Conservation (phyloP, 2,797 vertebrate genomes). For the Bradypodion pumilum region DNA sequence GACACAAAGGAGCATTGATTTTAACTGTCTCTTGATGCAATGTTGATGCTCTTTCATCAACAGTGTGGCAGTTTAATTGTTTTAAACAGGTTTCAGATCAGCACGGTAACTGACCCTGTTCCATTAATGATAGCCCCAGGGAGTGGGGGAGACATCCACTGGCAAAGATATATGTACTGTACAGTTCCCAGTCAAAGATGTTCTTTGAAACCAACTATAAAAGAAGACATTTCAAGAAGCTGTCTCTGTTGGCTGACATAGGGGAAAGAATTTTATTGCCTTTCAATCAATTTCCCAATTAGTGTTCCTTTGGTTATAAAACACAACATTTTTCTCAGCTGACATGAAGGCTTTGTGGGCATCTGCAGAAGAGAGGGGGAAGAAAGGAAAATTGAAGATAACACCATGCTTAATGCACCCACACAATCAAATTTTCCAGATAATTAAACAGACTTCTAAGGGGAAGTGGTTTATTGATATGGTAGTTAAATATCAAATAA, state of each 20-base stretch:
- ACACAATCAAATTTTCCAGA: background rate
- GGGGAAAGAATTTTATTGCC: conserved; percentile 50
- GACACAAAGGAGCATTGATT: conserved; percentile 25
- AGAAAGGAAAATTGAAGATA: conserved; percentile 3
- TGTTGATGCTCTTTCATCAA: background rate
- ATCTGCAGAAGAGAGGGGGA: conserved; percentile 53
- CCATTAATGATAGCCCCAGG: conserved; percentile 58
- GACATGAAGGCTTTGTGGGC: background rate
- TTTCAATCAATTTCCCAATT: conserved; percentile 19
- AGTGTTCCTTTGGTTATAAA: conserved; percentile 20
- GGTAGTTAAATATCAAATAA: background rate
- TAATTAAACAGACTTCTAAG: background rate
- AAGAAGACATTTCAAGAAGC: conserved; percentile 26
- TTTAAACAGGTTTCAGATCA: conserved; percentile 60
- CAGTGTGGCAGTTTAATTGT: conserved; percentile 30
- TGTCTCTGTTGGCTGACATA: conserved; percentile 48
- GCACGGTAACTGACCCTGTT: conserved; percentile 54
- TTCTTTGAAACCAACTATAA: conserved; percentile 15
- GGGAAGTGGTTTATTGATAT: background rate
- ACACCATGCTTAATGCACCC: background rate
- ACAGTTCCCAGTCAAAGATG: conserved; percentile 39
- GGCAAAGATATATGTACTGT: conserved; percentile 28
- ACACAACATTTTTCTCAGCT: background rate
- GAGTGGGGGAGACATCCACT: conserved; percentile 43
- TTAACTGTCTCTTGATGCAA: conserved; percentile 24